Conservation (phyloP, 1,140 invertebrate genomes). For the Aphelenchoides fujianensis region DNA sequence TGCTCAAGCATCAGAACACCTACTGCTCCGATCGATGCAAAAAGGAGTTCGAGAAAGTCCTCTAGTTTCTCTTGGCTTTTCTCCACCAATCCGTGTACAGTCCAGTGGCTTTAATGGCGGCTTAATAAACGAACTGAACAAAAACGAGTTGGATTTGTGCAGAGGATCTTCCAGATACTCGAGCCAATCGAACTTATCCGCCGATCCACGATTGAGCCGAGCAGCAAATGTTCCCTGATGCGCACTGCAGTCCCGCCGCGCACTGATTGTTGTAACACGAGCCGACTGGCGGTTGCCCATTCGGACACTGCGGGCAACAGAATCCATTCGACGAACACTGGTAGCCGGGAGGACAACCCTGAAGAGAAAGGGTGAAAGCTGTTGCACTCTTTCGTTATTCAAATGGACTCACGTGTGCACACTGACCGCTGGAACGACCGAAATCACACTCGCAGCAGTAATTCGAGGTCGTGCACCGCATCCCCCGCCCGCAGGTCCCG, state of each 20-base stretch:
- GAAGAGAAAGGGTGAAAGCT: conserved; percentile 3
- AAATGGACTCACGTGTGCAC: conserved; percentile 21
- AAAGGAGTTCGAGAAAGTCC: conserved; percentile 23
- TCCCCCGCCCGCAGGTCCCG: conserved; percentile 17
- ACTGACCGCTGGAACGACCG: conserved; percentile 28
- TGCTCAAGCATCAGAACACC: conserved; percentile 19
- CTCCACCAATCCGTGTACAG: no score
- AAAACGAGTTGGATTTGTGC: no score
- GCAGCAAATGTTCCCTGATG: conserved; percentile 28
- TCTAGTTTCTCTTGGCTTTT: conserved; percentile 1
- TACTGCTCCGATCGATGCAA: conserved; percentile 28
- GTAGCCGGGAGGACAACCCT: conserved; percentile 23
- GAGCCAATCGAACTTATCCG: neutral
- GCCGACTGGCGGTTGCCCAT: conserved; percentile 7
- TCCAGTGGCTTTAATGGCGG: neutral
- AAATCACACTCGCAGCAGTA: conserved; percentile 25
- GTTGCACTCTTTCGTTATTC: neutral
- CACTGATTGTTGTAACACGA: conserved; percentile 23
- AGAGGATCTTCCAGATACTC: no score
- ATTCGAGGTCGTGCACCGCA: conserved; percentile 20
- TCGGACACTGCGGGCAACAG: conserved; percentile 22
- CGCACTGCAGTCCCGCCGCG: conserved; percentile 10
- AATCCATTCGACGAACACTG: conserved; percentile 22
- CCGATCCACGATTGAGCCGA: neutral
- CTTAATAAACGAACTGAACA: no score